These are phyloP conservation scores for Neotragus pygmaeus DNA, from an alignment of 2,113 vertebrate species.

Conservation along the genomic window DNA sequence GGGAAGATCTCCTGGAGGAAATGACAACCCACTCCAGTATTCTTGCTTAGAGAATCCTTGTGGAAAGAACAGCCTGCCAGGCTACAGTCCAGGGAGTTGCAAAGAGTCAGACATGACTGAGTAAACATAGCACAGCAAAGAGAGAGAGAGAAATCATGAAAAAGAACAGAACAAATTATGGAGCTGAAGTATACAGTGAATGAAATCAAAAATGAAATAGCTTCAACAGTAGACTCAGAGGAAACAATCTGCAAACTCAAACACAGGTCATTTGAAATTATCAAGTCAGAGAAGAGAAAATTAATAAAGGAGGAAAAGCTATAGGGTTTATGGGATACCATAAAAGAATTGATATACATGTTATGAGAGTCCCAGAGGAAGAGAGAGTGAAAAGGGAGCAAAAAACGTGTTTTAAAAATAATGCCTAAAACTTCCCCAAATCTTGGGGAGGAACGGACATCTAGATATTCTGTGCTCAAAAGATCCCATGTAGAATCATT, in stretches of 20 bases:
- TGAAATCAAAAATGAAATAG: background rate
- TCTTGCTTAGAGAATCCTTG: background rate
- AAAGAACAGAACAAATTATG: background rate
- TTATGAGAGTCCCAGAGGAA: background rate
- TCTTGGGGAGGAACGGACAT: background rate
- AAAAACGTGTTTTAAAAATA: background rate
- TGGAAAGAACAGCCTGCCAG: background rate
- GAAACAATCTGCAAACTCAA: background rate
- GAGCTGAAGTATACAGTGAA: background rate
- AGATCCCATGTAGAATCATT: background rate
- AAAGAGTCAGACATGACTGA: background rate
- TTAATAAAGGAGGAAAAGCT: background rate
- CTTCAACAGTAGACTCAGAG: background rate
- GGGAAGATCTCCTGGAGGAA: background rate
- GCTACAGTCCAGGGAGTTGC: background rate
- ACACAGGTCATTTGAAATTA: background rate
- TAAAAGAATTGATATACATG: background rate
- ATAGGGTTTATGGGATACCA: background rate
- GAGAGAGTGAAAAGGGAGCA: background rate
- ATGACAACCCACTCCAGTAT: background rate
- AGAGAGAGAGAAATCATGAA: background rate
- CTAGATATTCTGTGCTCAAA: background rate
- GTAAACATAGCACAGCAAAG: background rate
- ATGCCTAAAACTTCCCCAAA: background rate
- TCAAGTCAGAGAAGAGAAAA: background rate